Percentiles rank a stretch among this genome's conserved stretches.
Evolutionary conservation across 2,113 vertebrate species (phyloP).

Genomic region (Castor canadensis): DNA sequence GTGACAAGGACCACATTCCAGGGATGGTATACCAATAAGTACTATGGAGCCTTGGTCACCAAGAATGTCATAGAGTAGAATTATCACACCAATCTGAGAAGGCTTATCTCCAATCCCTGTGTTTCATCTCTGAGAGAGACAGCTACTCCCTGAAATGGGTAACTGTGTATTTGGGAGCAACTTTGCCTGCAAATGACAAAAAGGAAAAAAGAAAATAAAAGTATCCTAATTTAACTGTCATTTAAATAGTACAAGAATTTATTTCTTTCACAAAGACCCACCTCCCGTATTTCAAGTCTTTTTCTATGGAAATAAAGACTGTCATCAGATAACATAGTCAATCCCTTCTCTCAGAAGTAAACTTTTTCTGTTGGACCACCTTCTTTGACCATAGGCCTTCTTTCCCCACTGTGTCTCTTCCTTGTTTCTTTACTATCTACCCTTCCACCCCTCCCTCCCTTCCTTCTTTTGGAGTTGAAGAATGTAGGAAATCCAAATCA

Average conservation of each 20-base stretch:
- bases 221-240: too few relatives aligned
- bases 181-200: neutral
- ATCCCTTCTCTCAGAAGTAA: conserved; percentile 2
- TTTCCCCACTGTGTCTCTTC: neutral
- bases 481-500: neutral
- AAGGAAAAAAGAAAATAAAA: too few relatives aligned
- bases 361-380: neutral
- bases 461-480: neutral
- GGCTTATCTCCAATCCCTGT: neutral
- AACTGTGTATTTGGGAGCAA: neutral
- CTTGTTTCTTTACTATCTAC: neutral
- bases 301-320: neutral
- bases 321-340: neutral
- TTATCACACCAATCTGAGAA: neutral
- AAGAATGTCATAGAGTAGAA: neutral
- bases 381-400: neutral
- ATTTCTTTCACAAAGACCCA: neutral
- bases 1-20: neutral
- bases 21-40: neutral
- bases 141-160: neutral
- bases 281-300: neutral
- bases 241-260: neutral
- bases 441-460: neutral
- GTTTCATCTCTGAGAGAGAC: neutral
- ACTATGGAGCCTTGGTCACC: neutral